Evolutionary conservation across 2,113 vertebrate genomes (phyloP).

Genomic region (Psettodes erumei): DNA sequence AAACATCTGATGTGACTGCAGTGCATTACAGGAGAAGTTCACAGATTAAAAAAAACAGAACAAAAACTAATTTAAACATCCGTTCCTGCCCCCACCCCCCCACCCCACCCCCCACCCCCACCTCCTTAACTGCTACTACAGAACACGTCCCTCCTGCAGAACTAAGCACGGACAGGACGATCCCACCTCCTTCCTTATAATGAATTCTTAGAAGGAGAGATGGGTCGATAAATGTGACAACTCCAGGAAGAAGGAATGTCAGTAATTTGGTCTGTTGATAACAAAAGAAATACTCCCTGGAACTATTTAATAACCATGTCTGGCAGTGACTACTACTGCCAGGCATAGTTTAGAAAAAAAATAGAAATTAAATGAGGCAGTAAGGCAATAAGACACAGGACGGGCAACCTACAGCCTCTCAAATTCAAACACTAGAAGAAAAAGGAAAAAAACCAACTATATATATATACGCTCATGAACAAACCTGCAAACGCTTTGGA

Average conservation of each 20-base stretch:
- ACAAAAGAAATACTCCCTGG: constrained; percentile 62
- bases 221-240: constrained; percentile 51
- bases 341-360: constrained; percentile 36
- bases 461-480: background rate
- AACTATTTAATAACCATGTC: constrained; percentile 52
- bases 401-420: constrained; percentile 44
- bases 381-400: constrained; percentile 42
- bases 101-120: background rate
- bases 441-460: constrained; percentile 17
- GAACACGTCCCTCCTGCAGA: background rate
- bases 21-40: constrained; percentile 70
- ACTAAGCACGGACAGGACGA: background rate
- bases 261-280: constrained; percentile 77
- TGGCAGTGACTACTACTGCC: constrained; percentile 51
- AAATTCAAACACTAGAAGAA: constrained; percentile 32
- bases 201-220: constrained; percentile 38
- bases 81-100: background rate
- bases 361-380: constrained; percentile 44
- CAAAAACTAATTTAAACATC: constrained; percentile 41
- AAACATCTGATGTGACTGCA: constrained; percentile 56
- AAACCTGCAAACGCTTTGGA: constrained; percentile 11
- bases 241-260: constrained; percentile 67
- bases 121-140: background rate
- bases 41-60: constrained; percentile 66
- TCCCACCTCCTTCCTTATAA: constrained; percentile 21